Conservation (phyloP, 2,888 invertebrate species). For the Cabera pusaria region DNA sequence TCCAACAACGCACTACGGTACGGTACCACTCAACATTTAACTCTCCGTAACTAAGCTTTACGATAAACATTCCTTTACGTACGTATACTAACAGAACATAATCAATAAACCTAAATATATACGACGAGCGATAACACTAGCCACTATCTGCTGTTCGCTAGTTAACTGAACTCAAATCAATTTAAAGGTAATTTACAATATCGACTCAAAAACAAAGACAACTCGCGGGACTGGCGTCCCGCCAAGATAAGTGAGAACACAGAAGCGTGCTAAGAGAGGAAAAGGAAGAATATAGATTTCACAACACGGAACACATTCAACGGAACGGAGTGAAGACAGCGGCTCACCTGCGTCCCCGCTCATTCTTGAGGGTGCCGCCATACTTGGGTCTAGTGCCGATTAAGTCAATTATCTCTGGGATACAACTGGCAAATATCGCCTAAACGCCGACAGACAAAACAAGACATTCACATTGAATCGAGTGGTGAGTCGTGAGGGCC, state of each 20-base stretch:
- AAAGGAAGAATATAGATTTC: slow-evolving; percentile 81
- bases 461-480: slow-evolving; percentile 83
- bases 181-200: slow-evolving; percentile 77
- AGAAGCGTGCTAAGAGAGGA: slow-evolving; percentile 85
- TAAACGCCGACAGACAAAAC: slow-evolving; percentile 87
- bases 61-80: slow-evolving; percentile 78
- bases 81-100: slow-evolving; percentile 80
- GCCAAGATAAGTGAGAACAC: slow-evolving; percentile 83
- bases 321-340: slow-evolving; percentile 84
- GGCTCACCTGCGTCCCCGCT: slow-evolving; percentile 99
- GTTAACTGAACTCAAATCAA: slow-evolving; percentile 77
- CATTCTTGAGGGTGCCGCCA: slow-evolving; percentile 99
- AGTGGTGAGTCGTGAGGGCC: slow-evolving; percentile 51
- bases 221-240: slow-evolving; percentile 79
- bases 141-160: slow-evolving; percentile 83
- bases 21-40: slow-evolving; percentile 82
- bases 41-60: slow-evolving; percentile 79
- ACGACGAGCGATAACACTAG: slow-evolving; percentile 81
- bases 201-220: slow-evolving; percentile 80
- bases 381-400: slow-evolving; percentile 99
- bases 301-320: slow-evolving; percentile 85
- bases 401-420: slow-evolving; percentile 99
- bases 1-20: slow-evolving; percentile 80
- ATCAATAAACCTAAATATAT: slow-evolving; percentile 67
- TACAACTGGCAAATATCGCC: slow-evolving; percentile 99